phyloP scores from a whole-genome alignment of 1,140 invertebrate species.

The Halyomorpha halys region DNA sequence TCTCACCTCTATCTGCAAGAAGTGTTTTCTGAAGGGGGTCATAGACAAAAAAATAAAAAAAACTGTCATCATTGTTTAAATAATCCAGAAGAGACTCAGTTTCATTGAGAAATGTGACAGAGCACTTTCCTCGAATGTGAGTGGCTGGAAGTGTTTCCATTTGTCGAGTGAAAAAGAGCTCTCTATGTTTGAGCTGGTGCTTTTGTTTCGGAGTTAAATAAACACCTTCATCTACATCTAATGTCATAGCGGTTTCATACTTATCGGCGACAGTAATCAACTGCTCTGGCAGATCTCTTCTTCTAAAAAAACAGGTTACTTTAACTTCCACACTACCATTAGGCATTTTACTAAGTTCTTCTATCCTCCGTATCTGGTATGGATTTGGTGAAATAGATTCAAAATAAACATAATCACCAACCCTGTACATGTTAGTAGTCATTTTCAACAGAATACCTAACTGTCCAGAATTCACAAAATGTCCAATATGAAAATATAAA shows the following conservation, averaged over 20 bases:
- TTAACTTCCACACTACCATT: slow-evolving; percentile 98
- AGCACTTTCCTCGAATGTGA: slow-evolving; percentile 97
- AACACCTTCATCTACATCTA: slow-evolving; percentile 23
- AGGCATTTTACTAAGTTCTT: slow-evolving; percentile 90
- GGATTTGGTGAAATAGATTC: slow-evolving; percentile 91
- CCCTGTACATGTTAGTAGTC: too few relatives aligned
- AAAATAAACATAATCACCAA: slow-evolving; percentile 92
- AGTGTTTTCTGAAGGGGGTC: slow-evolving; percentile 97
- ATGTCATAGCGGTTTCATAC: slow-evolving; percentile 58
- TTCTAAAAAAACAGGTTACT: slow-evolving; percentile 97
- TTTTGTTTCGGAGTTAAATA: slow-evolving; percentile 56
- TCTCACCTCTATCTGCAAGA: slow-evolving; percentile 95
- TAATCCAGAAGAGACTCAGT: slow-evolving; percentile 92
- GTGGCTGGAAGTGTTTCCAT: slow-evolving; percentile 96
- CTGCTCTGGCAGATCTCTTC: slow-evolving; percentile 86
- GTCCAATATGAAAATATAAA: too few relatives aligned
- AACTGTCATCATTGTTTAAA: slow-evolving; percentile 93
- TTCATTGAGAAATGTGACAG: slow-evolving; percentile 95
- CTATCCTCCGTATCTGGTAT: slow-evolving; percentile 95
- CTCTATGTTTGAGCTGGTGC: slow-evolving; percentile 93
- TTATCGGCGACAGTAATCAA: slow-evolving; percentile 94
- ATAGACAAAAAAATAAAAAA: slow-evolving; percentile 99
- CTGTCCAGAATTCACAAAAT: too few relatives aligned
- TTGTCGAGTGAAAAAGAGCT: slow-evolving; percentile 95
- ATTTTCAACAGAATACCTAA: too few relatives aligned